phyloP scores from a whole-genome alignment of 2,888 invertebrate species.

The Sycophila texana region DNA sequence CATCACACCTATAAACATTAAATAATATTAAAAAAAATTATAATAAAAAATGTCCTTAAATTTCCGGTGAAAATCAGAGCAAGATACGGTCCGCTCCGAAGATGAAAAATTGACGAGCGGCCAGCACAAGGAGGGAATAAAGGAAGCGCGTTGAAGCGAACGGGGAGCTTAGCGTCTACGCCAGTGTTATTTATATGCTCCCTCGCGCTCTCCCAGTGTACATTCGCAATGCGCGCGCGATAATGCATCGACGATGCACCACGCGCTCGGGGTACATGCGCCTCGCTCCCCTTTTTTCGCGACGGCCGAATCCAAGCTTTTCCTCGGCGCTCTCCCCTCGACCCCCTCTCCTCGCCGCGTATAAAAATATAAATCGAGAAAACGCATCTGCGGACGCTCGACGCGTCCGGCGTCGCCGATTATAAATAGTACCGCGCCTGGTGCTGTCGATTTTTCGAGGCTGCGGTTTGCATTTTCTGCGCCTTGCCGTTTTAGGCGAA shows the following conservation, averaged over 20 bases:
- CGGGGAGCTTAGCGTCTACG: slow-evolving; percentile 30
- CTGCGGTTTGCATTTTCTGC: background rate
- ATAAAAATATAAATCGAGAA: slow-evolving; percentile 55
- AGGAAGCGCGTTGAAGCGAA: slow-evolving; percentile 4
- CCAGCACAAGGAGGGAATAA: slow-evolving; percentile 13
- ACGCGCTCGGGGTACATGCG: background rate
- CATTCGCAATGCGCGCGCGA: slow-evolving; percentile 26
- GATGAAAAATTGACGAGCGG: slow-evolving; percentile 31
- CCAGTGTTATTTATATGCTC: slow-evolving; percentile 50
- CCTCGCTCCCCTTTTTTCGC: slow-evolving; percentile 14
- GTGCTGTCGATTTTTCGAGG: slow-evolving; percentile 48
- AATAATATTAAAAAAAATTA: no score
- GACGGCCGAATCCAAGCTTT: slow-evolving; percentile 38
- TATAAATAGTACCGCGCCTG: slow-evolving; percentile 47
- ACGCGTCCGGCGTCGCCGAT: background rate
- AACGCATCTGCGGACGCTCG: slow-evolving; percentile 40
- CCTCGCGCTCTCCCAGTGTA: slow-evolving; percentile 14
- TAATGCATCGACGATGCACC: slow-evolving; percentile 30
- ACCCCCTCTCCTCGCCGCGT: background rate
- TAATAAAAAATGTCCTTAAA: no score
- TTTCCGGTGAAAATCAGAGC: background rate
- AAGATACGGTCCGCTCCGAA: slow-evolving; percentile 2
- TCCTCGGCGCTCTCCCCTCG: slow-evolving; percentile 9
- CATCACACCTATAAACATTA: no score
- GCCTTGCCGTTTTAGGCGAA: no score